phyloP scores from a whole-genome alignment of 2,113 vertebrate species.

The Pseudopodoces humilis region DNA sequence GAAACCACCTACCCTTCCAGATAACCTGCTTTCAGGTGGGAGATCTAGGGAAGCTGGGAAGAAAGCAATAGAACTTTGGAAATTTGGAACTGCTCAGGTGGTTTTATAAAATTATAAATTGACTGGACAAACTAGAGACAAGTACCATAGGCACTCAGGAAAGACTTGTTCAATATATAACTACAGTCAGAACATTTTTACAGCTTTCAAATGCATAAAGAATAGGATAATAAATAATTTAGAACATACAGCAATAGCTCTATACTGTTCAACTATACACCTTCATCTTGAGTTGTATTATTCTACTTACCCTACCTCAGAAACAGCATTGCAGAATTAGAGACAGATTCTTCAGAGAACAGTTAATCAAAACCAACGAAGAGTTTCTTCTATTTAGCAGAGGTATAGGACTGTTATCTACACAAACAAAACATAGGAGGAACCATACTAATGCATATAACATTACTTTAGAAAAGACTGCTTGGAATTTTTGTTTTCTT shows the following conservation, averaged over 20 bases:
- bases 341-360: neutral
- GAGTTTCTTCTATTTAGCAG: neutral
- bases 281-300: neutral
- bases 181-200: neutral
- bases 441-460: neutral
- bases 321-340: neutral
- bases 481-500: neutral
- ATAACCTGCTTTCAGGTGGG: neutral
- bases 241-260: neutral
- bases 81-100: neutral
- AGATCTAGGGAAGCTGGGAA: neutral
- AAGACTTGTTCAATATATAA: neutral
- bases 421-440: neutral
- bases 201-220: neutral
- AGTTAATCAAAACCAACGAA: neutral
- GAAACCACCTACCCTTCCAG: neutral
- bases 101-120: neutral
- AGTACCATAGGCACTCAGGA: neutral
- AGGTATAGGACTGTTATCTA: neutral
- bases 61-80: neutral
- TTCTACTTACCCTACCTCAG: neutral
- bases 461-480: neutral
- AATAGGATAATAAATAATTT: neutral
- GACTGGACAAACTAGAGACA: neutral
- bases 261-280: neutral